Evolutionary conservation across 2,113 vertebrate genomes (phyloP), one percentile per base, ranked within the genome.

Genomic region (Nannospalax galili): DNA sequence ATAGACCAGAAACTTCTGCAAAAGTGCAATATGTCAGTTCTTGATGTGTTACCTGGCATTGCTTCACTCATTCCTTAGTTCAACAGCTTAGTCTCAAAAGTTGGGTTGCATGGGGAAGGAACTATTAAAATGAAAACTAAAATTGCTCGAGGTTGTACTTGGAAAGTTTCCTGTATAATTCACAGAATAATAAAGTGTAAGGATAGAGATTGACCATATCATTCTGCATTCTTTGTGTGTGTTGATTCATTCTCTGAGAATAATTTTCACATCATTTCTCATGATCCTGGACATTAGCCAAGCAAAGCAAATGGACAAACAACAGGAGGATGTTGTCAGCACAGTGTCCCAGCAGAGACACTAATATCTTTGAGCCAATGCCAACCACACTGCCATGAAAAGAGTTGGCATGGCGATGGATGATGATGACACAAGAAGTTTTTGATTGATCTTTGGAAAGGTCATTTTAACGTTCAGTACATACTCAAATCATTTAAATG

Each of bases 241-340:
- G 30, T 37, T 88, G 58, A 75, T 84, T 48, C 94, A 45, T 81
- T 30, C 19, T 86, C 19, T 70, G 48, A 91, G 15, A 80, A 86
- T 91, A 24, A 84, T 85, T 90, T 92, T 58, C 86, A 77, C 69
- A 26, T 80, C 82, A n/a, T 84, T 87, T 42, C 6, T 48, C 69
- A 67, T 91, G 40, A 96, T 82, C 28, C 62, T 94, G 95, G 92
- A 90, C 0, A 2, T 73, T 73, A 92, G 60, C 95, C 90, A 72
- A 94, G 48, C 15, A 69, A 88, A 97, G n/a, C 95, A 97, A 97
- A 93, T 93, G 88, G 80, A 85, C 94, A 95, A 95, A 26, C 94
- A 91, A 94, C 56, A 96, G 94, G 92, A 94, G 56, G 69, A 77
- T 85, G n/a, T 92, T 96, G 92, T 96, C 90, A 96, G 88, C 84